phyloP scores from a whole-genome alignment of 2,113 vertebrate genomes.

The Malurus elegans region DNA sequence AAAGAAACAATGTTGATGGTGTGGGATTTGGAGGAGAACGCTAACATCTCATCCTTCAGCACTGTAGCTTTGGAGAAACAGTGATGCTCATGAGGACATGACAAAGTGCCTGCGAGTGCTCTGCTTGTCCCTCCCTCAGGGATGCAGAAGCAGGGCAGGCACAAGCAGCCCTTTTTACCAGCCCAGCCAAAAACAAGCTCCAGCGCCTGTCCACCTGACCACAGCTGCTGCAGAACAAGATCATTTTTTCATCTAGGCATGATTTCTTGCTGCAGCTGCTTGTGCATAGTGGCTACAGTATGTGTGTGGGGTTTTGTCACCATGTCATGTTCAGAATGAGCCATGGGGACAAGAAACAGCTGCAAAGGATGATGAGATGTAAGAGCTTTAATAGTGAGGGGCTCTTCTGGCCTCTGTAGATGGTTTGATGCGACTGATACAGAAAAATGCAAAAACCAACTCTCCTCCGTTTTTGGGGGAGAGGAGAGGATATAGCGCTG shows the following conservation, averaged over 20 bases:
- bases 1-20: accelerated
- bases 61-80: not conserved
- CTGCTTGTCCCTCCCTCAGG: not conserved
- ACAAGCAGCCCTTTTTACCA: not conserved
- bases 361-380: accelerated
- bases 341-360: not conserved
- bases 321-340: not conserved
- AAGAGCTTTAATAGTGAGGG: not conserved
- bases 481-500: accelerated
- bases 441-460: not conserved
- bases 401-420: not conserved
- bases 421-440: not conserved
- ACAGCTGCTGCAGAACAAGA: not conserved
- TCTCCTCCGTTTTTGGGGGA: not conserved
- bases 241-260: not conserved
- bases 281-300: not conserved
- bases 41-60: not conserved
- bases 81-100: not conserved
- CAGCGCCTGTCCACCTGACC: accelerated
- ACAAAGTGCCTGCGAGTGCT: accelerated
- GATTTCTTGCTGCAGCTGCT: not conserved
- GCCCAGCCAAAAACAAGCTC: not conserved
- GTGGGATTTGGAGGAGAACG: not conserved
- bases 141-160: not conserved
- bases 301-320: not conserved